Evolutionary conservation across 1,140 invertebrate species (phyloP), one percentile per base, ranked within the genome.

Genomic region (Bombus huntii): DNA sequence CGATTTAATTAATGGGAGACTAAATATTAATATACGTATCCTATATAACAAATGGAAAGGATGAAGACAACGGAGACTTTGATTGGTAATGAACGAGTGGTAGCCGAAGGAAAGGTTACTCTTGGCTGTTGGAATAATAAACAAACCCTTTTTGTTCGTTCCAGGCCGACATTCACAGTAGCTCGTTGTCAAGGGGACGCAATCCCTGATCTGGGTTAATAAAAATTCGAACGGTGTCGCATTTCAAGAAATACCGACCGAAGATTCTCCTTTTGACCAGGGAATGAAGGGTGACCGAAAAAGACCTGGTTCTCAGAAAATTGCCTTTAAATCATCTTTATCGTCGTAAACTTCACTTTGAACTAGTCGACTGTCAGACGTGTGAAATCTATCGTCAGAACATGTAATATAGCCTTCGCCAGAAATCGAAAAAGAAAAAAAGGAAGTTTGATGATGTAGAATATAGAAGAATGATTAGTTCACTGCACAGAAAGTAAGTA

Each of bases 41-140:
- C 59, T n/a, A 62, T 59, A 12, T 28, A n/a, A 53, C 47, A 53
- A 53, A 53, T 5, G 8, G 13, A 47, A 42, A 53, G 28, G 2
- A 74, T 34, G 22, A 39, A 68, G 39, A 39, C n/a, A 42, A 77
- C 59, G 31, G 66, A 5, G 22, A 44, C 15, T 6, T 47, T 34
- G 66, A 68, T 68, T 8, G 31, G 34, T 18, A 22, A 25, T 25
- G 18, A 68, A 37, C 22, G 34, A 68, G 66, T 39, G 31, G 47
- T 8, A 18, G 53, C 22, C 53, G 74, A 75, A 28, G 65, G 12
- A 72, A 87, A 57, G 72, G 81, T 77, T 86, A 81, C 74, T 75
- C 80, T 77, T 87, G 59, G 83, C 76, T 83, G 65, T 57, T 75
- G 82, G 10, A 85, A 90, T 83, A 91, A 91, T 90, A 90, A 91